Conservation (phyloP, 1,140 invertebrate species). For the Trachelipus rathkii region DNA sequence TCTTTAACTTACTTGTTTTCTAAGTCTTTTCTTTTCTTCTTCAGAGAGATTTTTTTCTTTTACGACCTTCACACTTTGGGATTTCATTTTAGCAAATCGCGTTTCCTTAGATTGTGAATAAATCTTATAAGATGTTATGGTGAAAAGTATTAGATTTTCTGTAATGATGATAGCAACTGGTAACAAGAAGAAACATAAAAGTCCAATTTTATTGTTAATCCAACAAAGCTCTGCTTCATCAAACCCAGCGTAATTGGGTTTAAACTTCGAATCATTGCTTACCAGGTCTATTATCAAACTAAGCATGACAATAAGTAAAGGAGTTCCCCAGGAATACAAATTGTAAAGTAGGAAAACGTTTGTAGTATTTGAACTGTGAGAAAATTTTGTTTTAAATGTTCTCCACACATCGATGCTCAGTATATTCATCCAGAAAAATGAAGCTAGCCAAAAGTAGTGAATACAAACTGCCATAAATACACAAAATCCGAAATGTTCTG, state of each 20-base stretch:
- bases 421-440: slow-evolving; percentile 93
- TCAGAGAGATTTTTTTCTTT: too few species aligned
- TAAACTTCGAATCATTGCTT: slow-evolving; percentile 48
- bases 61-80: slow-evolving; percentile 26
- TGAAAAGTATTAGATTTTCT: slow-evolving; percentile 51
- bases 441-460: slow-evolving; percentile 87
- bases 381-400: slow-evolving; percentile 58
- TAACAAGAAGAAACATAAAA: slow-evolving; percentile 49
- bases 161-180: slow-evolving; percentile 51
- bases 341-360: slow-evolving; percentile 46
- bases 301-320: slow-evolving; percentile 47
- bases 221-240: neutral
- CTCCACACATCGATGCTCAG: slow-evolving; percentile 95
- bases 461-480: slow-evolving; percentile 66
- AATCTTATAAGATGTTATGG: slow-evolving; percentile 48
- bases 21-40: too few species aligned
- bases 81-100: slow-evolving; percentile 29
- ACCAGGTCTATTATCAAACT: slow-evolving; percentile 49
- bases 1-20: too few species aligned
- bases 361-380: slow-evolving; percentile 20
- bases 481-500: slow-evolving; percentile 48
- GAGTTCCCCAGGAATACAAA: slow-evolving; percentile 49
- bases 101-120: slow-evolving; percentile 38
- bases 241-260: slow-evolving; percentile 30
- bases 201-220: slow-evolving; percentile 38